phyloP scores from a whole-genome alignment of 2,797 vertebrate genomes.

The Octomys mimax region DNA sequence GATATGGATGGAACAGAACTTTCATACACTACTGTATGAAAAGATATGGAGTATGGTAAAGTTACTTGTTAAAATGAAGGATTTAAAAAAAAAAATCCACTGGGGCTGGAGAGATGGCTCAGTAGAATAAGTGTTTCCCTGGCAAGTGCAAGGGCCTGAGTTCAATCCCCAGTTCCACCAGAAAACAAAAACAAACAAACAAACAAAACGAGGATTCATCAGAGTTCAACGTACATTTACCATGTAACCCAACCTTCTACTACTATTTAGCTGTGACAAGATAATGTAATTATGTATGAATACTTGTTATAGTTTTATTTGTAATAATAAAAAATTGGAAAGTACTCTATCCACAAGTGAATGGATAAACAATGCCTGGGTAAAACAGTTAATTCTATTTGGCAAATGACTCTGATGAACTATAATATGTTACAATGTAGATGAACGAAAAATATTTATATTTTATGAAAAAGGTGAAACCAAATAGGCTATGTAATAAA shows the following conservation, averaged over 20 bases:
- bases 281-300: neutral
- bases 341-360: neutral
- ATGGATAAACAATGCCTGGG: neutral
- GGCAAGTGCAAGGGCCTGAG: too few relatives aligned
- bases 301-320: neutral
- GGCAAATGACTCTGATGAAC: neutral
- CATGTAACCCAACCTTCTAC: neutral
- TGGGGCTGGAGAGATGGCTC: too few relatives aligned
- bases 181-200: too few relatives aligned
- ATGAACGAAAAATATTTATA: neutral
- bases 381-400: neutral
- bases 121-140: too few relatives aligned
- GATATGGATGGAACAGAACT: neutral
- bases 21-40: neutral
- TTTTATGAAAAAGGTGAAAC: neutral
- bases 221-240: neutral
- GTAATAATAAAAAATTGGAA: neutral
- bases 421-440: neutral
- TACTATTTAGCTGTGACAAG: slow-evolving; percentile 30
- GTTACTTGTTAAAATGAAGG: neutral
- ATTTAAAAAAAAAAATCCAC: neutral
- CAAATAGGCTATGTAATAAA: neutral
- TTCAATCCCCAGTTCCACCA: too few relatives aligned
- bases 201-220: neutral
- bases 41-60: neutral